Base-by-base conservation (phyloP, 2,113 vertebrate species). In the Neodontobutis hainanensis region DNA sequence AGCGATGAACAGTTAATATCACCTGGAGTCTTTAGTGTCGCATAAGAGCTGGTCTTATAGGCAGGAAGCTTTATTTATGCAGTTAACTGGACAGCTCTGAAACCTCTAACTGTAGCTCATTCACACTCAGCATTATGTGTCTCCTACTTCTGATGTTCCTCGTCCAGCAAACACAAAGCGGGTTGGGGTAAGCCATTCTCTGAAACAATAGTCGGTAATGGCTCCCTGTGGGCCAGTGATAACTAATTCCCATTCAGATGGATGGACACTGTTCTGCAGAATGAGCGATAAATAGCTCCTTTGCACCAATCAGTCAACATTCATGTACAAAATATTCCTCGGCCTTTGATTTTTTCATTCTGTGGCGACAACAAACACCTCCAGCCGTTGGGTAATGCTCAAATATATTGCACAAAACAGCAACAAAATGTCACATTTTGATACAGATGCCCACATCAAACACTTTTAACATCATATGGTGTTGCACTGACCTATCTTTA, bases 161-260 rank as follows among this genome's bases (percentile, higher is more conserved):
- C 34, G 15, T 80, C 75, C 70, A 56, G 59, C 72, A 77, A 82
- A 88, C 75, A 88, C 73, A 89, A 92, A 85, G 82, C 67, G 72
- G 81, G 77, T 83, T 81, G 84, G 76, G 69, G 68, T 80, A 78
- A 84, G 85, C 78, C 57, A 73, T 79, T 80, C 79, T 78, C 74
- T 64, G 73, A 90, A 88, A 89, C 81, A 91, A 87, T 83, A 74
- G 76, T 74, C 53, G 46, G 59, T 79, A 88, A 91, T 90, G 79
- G 85, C 77, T 85, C 85, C 73, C 83, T 89, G 81, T 75, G 82
- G 88, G 56, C 82, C 65, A 66, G 57, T 81, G 81, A 90, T 80
- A 92, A 91, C 80, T 79, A 82, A 89, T 85, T 87, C 77, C 58
- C 83, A 72, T 76, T 83, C 77, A 81, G 71, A 83, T 82, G 78